Evolutionary conservation across 2,113 vertebrate genomes (phyloP), one percentile per base, ranked within the genome.

Genomic region (Campylomormyrus tamandua): DNA sequence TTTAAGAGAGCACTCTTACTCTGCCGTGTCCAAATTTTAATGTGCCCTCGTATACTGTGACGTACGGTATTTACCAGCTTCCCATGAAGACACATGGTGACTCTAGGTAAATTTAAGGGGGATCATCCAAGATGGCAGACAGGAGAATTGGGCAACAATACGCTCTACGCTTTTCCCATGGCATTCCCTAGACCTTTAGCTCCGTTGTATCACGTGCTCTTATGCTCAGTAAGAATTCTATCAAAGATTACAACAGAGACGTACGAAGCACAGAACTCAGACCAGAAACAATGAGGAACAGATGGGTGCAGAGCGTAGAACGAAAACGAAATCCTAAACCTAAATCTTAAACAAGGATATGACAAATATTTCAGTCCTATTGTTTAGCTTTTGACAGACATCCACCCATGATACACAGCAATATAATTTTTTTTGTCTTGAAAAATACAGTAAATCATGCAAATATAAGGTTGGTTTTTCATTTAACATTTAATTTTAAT

Each of bases 401-500:
- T 92, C 93, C 95, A 95, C 94, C 95, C 93, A 95, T 93, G 94
- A 92, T 94, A 95, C 95, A 96, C 93, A 95, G 95, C 93, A 92
- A 95, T 94, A 96, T 92, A 95, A 49, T 83, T 89, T 94, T 94
- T 95, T 90, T 92, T 94, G 92, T 95, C 90, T 95, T 94, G 89
- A 94, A 94, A 96, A 96, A 95, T 95, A 96, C 95, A 96, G 93
- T 92, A 95, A 95, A 91, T 96, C 96, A 96, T 96, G 96, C 96
- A 96, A 96, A 96, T 95, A 95, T 95, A 95, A 95, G 94, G 94
- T 91, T 93, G 94, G 95, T 92, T 92, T 93, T 92, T 92, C 90
- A 80, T 94, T 92, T 94, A 93, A 94, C 94, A 93, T 92, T 49
- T 87, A 87, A 93, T 94, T 93, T 91, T 91, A 93, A 95, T 94